Conservation (phyloP, 1,140 invertebrate species). For the Schmidtea mediterranea region DNA sequence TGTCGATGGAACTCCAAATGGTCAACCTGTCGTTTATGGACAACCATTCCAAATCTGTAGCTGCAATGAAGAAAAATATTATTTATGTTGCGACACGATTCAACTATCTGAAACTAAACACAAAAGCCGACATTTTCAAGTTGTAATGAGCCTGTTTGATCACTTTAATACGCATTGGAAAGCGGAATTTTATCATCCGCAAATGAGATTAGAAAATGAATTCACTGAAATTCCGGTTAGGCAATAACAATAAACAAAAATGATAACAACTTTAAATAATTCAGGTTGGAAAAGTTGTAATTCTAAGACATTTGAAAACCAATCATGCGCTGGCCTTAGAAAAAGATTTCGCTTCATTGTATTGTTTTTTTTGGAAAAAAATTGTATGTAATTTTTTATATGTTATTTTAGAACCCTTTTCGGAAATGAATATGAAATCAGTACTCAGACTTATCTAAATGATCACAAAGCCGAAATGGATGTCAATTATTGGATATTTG, state of each 20-base stretch:
- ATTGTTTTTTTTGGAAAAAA: background rate
- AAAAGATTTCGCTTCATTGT: slow-evolving; percentile 10
- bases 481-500: slow-evolving; percentile 19
- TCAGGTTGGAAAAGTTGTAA: slow-evolving; percentile 17
- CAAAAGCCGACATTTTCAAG: no score
- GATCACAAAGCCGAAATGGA: slow-evolving; percentile 22
- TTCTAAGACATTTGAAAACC: slow-evolving; percentile 17
- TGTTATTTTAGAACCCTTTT: slow-evolving; percentile 4
- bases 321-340: slow-evolving; percentile 17
- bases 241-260: background rate
- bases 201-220: slow-evolving; percentile 22
- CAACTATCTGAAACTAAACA: no score
- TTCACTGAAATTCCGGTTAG: slow-evolving; percentile 18
- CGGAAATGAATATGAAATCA: slow-evolving; percentile 19
- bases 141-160: background rate
- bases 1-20: slow-evolving; percentile 13
- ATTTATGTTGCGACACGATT: no score
- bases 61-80: slow-evolving; percentile 10
- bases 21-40: slow-evolving; percentile 16
- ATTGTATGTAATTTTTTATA: background rate
- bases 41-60: slow-evolving; percentile 21
- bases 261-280: slow-evolving; percentile 5
- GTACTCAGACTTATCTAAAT: slow-evolving; percentile 17
- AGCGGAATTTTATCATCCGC: slow-evolving; percentile 17
- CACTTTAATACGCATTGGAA: slow-evolving; percentile 17